Evolutionary conservation across 2,797 vertebrate genomes (phyloP).

Genomic region (Pseudochromis fuscus): DNA sequence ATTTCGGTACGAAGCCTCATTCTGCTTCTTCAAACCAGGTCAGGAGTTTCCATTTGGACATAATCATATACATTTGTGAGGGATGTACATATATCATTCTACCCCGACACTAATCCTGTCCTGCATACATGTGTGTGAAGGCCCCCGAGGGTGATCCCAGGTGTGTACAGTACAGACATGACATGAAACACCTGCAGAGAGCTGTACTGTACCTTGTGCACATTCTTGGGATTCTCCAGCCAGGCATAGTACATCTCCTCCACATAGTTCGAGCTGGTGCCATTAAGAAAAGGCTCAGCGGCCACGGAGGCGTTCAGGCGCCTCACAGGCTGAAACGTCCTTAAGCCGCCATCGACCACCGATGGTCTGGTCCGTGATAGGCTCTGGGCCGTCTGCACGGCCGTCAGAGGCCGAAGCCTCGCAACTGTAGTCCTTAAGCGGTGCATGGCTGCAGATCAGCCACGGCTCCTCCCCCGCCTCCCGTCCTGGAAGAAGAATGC

Average conservation of each 20-base stretch:
- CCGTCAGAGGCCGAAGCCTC: slow-evolving; percentile 88
- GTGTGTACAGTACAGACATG: background rate
- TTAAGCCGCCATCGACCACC: slow-evolving; percentile 56
- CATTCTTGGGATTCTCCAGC: slow-evolving; percentile 95
- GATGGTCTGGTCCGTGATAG: slow-evolving; percentile 77
- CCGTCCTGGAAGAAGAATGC: slow-evolving; percentile 12
- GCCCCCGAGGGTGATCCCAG: too few species aligned
- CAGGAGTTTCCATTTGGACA: too few species aligned
- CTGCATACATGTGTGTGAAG: too few species aligned
- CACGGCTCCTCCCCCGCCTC: slow-evolving; percentile 26
- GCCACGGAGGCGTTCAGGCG: slow-evolving; percentile 85
- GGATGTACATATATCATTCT: too few species aligned
- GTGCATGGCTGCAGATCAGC: slow-evolving; percentile 87
- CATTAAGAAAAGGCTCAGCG: slow-evolving; percentile 93
- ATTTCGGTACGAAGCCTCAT: too few species aligned
- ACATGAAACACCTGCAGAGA: background rate
- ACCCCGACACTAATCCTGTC: too few species aligned
- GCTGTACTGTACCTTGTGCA: slow-evolving; percentile 93
- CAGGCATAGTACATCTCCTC: slow-evolving; percentile 97
- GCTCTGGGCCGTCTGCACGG: slow-evolving; percentile 85
- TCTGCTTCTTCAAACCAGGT: too few species aligned
- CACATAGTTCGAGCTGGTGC: slow-evolving; percentile 95
- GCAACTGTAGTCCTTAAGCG: slow-evolving; percentile 91
- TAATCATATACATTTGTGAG: too few species aligned
- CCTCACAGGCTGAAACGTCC: slow-evolving; percentile 87